Percentiles rank a stretch among this genome's conserved stretches.
Conservation (phyloP, 2,888 invertebrate species). For the Syritta pipiens region DNA sequence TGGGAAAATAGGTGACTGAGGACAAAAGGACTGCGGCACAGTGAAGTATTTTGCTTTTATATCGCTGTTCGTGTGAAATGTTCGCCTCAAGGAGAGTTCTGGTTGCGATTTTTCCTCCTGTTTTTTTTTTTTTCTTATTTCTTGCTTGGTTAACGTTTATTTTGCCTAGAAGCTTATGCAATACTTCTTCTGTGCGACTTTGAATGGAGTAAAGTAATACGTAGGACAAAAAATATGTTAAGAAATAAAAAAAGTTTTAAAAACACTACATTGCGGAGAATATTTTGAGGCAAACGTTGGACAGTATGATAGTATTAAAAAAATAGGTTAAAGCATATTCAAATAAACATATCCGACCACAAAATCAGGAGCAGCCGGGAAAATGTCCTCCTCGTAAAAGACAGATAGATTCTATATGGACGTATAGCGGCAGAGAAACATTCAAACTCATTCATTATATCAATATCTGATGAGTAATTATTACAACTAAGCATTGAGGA, state of each 20-base stretch:
- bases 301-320: constrained; percentile 10
- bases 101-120: constrained; percentile 16
- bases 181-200: constrained; percentile 34
- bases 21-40: constrained; percentile 61
- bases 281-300: constrained; percentile 23
- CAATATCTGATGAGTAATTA: no score
- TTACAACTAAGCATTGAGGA: no score
- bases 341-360: neutral
- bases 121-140: constrained; percentile 6
- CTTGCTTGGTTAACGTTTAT: constrained; percentile 41
- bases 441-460: no score
- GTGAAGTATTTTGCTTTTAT: constrained; percentile 57
- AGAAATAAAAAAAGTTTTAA: constrained; percentile 4
- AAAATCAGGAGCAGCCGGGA: neutral
- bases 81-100: constrained; percentile 43
- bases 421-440: no score
- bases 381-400: neutral
- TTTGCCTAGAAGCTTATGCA: constrained; percentile 50
- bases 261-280: constrained; percentile 17
- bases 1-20: constrained; percentile 64
- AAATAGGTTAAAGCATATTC: constrained; percentile 2
- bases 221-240: constrained; percentile 18
- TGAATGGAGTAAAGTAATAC: constrained; percentile 41
- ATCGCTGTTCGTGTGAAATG: constrained; percentile 54
- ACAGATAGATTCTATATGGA: no score